Base-by-base conservation (phyloP, 2,888 invertebrate species). In the Himalopsyche anomala region DNA sequence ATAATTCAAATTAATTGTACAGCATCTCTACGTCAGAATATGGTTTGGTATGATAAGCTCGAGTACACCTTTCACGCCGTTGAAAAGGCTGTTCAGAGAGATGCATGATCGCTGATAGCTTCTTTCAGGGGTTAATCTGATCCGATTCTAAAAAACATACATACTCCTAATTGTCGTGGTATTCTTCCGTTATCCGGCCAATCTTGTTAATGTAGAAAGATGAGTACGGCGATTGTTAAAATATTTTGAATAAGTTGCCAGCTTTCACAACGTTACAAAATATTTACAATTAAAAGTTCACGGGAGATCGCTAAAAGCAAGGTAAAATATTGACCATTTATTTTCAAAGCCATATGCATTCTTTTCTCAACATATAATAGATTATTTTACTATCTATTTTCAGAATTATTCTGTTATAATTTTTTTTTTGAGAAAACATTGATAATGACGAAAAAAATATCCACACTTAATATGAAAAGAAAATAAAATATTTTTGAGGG, bases 61-160 rank as follows among this genome's bases (percentile, higher is more conserved):
- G 74, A 38, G 28, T 12, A 36, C 36, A 74, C 74, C 74, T 74
- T 74, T 74, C 74, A 74, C 74, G 74, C 28, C 15, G 36, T 74
- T 74, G 38, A 38, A 74, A 38, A 12, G 36, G 74, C 74, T 38
- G 38, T 74, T 74, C 38, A 12, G 15, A 28, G 12, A 74, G 74
- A 74, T 74, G 74, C 74, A 74, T 74, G 74, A 38, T 11, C 74
- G 38, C 12, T 38, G 74, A 74, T 74, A 74, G 36, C 74, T 74
- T 74, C 38, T 74, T 74, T 74, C 74, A 19, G 28, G 38, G 36
- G 38, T 74, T 74, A 74, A 74, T 74, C 74, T 74, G 74, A 74
- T 74, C 74, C 36, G 36, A 36, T 74, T 74, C n/a, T 38, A 74
- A 12, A 74, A 74, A 74, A 74, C 74, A 74, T 74, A 74, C 74